These are phyloP conservation scores for Drosophila austrosaltans DNA, from an alignment of 2,888 invertebrate species.

Conservation along the genomic window DNA sequence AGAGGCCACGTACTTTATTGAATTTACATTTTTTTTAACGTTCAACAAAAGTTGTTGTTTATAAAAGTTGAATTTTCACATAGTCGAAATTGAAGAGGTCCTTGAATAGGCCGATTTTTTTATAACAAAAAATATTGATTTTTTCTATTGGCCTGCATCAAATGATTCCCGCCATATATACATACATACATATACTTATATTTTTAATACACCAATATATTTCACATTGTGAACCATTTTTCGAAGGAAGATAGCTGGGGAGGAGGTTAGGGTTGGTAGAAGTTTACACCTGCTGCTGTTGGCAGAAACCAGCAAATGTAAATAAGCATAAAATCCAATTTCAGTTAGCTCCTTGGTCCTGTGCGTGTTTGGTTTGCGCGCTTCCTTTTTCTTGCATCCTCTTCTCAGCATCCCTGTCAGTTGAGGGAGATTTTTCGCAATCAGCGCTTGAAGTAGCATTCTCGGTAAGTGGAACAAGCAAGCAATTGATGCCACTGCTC, in stretches of 20 bases:
- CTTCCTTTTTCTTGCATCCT: constrained; percentile 9
- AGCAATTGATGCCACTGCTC: constrained; percentile 57
- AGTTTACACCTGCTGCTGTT: constrained; percentile 31
- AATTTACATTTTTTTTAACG: constrained; percentile 19
- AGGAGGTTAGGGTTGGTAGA: not conserved
- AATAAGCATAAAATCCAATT: constrained; percentile 66
- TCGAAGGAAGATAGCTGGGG: not conserved
- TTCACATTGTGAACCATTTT: constrained; percentile 22
- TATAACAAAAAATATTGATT: constrained; percentile 7
- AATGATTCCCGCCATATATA: not conserved
- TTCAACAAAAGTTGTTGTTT: constrained; percentile 3
- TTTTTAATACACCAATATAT: constrained; percentile 9
- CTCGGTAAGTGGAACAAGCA: constrained; percentile 29
- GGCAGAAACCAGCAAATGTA: constrained; percentile 41
- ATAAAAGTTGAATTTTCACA: constrained; percentile 1
- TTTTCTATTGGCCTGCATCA: constrained; percentile 1
- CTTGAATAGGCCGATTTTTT: constrained; percentile 9
- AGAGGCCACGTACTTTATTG: constrained; percentile 39
- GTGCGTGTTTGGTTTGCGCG: constrained; percentile 31
- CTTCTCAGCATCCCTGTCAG: constrained; percentile 33
- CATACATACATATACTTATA: not conserved
- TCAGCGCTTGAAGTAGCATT: constrained; percentile 40
- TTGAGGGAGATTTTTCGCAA: constrained; percentile 49
- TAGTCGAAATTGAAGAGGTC: constrained; percentile 4
- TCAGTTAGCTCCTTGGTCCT: constrained; percentile 38